A percentile compares a stretch with the other conserved stretches of the same genome.
Evolutionary conservation across 2,797 vertebrate genomes (phyloP).

Genomic region (Oreortyx pictus): DNA sequence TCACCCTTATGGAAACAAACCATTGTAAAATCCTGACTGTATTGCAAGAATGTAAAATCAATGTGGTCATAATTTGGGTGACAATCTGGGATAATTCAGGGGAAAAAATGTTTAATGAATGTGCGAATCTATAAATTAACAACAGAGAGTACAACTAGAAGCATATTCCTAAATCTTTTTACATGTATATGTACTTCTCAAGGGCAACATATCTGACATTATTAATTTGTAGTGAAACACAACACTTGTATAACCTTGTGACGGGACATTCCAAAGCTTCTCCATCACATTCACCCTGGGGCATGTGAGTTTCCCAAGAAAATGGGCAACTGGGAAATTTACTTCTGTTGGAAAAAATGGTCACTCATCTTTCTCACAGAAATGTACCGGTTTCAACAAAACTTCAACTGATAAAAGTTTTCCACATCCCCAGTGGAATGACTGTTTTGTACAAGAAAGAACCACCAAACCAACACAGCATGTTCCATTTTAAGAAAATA

Average conservation of each 20-base stretch:
- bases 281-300: background rate
- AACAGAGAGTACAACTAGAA: background rate
- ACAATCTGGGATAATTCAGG: background rate
- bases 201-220: constrained; percentile 33
- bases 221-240: constrained; percentile 34
- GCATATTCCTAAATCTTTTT: background rate
- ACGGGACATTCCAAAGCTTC: background rate
- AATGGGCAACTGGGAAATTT: background rate
- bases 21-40: background rate
- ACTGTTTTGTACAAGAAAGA: background rate
- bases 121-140: background rate
- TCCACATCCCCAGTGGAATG: background rate
- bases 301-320: background rate
- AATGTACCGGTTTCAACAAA: background rate
- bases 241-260: constrained; percentile 15
- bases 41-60: background rate
- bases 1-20: background rate
- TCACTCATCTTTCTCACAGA: background rate
- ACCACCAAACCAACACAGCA: background rate
- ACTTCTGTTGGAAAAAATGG: background rate
- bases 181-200: background rate
- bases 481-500: background rate
- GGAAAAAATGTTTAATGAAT: background rate
- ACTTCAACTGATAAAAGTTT: background rate
- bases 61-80: background rate